These are phyloP conservation scores for Daubentonia madagascariensis DNA, from an alignment of 2,113 vertebrate species.

Conservation along the genomic window DNA sequence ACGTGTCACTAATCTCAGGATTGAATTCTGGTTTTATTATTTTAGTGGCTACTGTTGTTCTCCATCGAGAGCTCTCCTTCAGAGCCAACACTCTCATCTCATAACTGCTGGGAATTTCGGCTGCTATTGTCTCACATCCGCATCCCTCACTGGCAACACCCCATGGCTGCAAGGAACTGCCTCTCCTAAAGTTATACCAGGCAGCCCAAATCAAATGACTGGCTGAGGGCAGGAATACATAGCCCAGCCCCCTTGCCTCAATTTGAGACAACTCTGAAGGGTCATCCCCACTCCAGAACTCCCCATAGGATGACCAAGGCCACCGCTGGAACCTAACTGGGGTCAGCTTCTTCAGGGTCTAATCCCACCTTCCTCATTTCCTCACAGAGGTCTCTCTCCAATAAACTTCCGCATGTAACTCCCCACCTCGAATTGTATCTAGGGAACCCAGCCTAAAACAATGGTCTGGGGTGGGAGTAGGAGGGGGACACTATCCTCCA, in stretches of 20 bases:
- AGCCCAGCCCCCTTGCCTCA: neutral
- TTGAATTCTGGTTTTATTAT: conserved; percentile 3
- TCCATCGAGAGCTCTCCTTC: neutral
- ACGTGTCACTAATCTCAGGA: neutral
- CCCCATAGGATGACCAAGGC: neutral
- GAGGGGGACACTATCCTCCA: neutral
- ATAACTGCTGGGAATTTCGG: neutral
- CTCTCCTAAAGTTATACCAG: neutral
- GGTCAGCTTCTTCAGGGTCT: neutral
- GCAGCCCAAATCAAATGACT: neutral
- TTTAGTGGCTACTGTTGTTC: neutral
- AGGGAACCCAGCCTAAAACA: neutral
- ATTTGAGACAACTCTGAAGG: neutral
- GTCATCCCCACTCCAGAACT: neutral
- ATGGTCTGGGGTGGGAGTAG: neutral
- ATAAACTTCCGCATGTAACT: neutral
- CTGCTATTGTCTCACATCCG: neutral
- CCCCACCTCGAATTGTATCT: neutral
- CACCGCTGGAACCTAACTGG: neutral
- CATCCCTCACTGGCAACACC: neutral
- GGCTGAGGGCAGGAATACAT: neutral
- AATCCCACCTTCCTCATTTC: neutral
- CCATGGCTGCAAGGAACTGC: neutral
- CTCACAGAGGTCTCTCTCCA: neutral
- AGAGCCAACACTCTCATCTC: neutral